phyloP scores from a whole-genome alignment of 2,797 vertebrate genomes.

The Aphelocoma californica region DNA sequence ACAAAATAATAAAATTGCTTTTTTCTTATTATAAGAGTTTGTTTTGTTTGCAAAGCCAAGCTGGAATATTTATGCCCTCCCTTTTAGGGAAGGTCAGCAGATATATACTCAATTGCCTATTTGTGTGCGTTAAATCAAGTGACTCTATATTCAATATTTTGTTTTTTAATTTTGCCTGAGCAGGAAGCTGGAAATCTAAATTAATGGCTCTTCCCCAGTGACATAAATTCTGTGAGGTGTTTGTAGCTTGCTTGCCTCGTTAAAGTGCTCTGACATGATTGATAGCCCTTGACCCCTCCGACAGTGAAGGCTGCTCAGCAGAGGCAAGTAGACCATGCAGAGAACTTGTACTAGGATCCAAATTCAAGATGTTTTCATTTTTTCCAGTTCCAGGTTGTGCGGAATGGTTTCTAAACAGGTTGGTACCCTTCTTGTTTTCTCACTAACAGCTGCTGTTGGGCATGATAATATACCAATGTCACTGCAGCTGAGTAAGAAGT shows the following conservation, averaged over 20 bases:
- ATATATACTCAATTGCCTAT: conserved; percentile 56
- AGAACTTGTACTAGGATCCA: conserved; percentile 16
- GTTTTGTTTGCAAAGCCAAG: conserved; percentile 57
- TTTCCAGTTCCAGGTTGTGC: conserved; percentile 39
- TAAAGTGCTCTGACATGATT: conserved; percentile 51
- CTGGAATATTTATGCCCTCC: conserved; percentile 64
- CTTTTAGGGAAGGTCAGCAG: conserved; percentile 64
- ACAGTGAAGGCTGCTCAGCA: neutral
- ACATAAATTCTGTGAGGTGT: conserved; percentile 53
- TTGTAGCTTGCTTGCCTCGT: conserved; percentile 41
- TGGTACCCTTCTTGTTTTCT: neutral
- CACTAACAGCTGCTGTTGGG: conserved; percentile 21
- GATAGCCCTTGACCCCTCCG: conserved; percentile 37
- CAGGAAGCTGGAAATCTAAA: conserved; percentile 63
- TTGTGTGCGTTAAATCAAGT: conserved; percentile 65
- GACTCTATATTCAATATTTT: conserved; percentile 70
- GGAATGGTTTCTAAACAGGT: conserved; percentile 43
- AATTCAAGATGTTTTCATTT: conserved; percentile 64
- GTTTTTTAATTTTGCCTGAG: conserved; percentile 74
- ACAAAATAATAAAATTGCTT: conserved; percentile 44
- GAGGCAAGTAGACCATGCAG: neutral
- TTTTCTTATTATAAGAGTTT: conserved; percentile 33
- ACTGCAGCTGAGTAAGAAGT: neutral
- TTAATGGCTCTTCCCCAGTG: conserved; percentile 66
- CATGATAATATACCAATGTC: neutral